These are phyloP conservation scores for Drosophila antonietae DNA, from an alignment of 2,888 invertebrate species.

Conservation along the genomic window DNA sequence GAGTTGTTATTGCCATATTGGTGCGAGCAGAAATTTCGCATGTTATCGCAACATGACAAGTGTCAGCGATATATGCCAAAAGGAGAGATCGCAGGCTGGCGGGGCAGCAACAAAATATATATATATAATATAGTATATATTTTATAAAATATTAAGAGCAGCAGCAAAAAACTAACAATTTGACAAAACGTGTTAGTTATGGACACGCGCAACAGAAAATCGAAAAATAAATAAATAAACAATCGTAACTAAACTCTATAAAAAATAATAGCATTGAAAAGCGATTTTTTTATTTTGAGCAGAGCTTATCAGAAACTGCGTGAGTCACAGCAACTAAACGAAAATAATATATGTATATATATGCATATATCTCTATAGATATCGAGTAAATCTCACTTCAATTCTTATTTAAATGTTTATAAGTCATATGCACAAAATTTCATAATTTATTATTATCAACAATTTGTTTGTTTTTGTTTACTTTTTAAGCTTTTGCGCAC, in stretches of 20 bases:
- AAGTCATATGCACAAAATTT: conserved; percentile 3
- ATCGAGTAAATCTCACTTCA: conserved; percentile 15
- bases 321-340: conserved; percentile 32
- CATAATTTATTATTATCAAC: neutral
- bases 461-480: conserved; percentile 26
- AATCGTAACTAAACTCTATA: neutral
- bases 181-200: conserved; percentile 59
- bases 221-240: conserved; percentile 15
- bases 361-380: neutral
- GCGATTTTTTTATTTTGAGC: conserved; percentile 8
- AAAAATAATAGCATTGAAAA: conserved; percentile 32
- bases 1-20: conserved; percentile 54
- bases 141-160: conserved; percentile 20
- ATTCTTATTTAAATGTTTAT: neutral
- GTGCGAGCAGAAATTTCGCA: conserved; percentile 66
- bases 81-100: neutral
- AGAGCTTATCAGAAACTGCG: conserved; percentile 34
- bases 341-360: neutral
- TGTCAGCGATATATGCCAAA: conserved; percentile 48
- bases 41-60: conserved; percentile 75
- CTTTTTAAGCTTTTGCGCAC: conserved; percentile 9
- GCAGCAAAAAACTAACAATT: conserved; percentile 41
- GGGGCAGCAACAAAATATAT: neutral
- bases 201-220: conserved; percentile 29
- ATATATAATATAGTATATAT: neutral